Evolutionary conservation across 2,113 vertebrate genomes (phyloP), one percentile per base, ranked within the genome.

Genomic region (Oncorhynchus nerka): DNA sequence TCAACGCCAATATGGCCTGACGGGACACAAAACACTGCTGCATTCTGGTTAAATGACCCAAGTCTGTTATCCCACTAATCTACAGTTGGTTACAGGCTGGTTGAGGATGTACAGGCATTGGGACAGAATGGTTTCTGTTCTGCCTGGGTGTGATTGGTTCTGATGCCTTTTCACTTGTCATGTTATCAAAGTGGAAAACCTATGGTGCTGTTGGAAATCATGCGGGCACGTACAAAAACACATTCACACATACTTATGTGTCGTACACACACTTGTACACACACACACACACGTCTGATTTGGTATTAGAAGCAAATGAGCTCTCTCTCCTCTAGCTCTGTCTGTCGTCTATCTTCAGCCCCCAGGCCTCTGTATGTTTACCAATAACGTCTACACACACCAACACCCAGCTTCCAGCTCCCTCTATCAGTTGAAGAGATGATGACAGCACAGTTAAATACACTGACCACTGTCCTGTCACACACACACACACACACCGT

Each of bases 371-470:
- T 84, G 75, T 77, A 32, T 69, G 85, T 87, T 90, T 89, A 87
- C 85, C 79, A 81, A 88, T 83, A 85, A 85, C 80, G 79, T 72
- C 79, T 82, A 77, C 86, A 78, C 86, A 74, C 74, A 55, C 88
- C 89, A 92, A 90, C 91, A 92, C 71, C 7, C 75, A 2, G 87
- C 84, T 91, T 91, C 89, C 75, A 2, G 87, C 84, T 91, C 90
- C 89, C 90, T 87, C 86, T 84, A 78, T 91, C 89, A 83, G 85
- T 75, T 78, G 76, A 1, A 77, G 76, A 81, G 70, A 81, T 57
- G 87, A 84, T 88, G 89, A 90, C 86, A 86, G 89, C 80, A 1
- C 5, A 59, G 76, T 84, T 81, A 48, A 65, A 70, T 78, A 81
- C 22, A 48, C 67, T 45, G 67, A 68, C 32, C 51, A 55, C 51